Percentiles rank a stretch among this genome's conserved stretches.
Conservation (phyloP, 2,797 vertebrate species). For the Molossus alvarezi region DNA sequence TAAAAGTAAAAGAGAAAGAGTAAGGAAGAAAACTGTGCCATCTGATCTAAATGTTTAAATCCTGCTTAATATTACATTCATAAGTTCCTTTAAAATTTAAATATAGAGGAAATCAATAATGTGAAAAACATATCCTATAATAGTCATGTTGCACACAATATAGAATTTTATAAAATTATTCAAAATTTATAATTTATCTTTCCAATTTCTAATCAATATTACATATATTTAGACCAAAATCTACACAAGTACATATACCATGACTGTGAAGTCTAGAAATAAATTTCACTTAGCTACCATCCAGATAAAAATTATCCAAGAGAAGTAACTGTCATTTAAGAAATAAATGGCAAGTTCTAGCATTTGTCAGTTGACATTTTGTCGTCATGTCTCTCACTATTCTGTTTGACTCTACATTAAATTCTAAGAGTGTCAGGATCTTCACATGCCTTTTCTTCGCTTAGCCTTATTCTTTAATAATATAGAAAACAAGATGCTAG, state of each 20-base stretch:
- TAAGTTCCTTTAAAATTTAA: not conserved
- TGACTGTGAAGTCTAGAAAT: not conserved
- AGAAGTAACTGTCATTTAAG: not conserved
- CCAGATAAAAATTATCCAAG: not conserved
- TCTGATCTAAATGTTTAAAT: not conserved
- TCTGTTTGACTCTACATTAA: conserved; percentile 79
- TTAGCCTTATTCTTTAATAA: conserved; percentile 85
- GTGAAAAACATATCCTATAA: not conserved
- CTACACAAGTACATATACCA: not conserved
- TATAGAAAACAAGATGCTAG: conserved; percentile 79
- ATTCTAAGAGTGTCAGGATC: conserved; percentile 74
- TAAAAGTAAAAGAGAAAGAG: not conserved
- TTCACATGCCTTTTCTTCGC: conserved; percentile 80
- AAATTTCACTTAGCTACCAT: not conserved
- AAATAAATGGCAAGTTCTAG: conserved; percentile 22
- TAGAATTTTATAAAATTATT: not conserved
- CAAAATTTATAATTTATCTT: not conserved
- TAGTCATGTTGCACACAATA: not conserved
- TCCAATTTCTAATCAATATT: not conserved
- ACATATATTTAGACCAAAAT: not conserved
- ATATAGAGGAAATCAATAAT: not conserved
- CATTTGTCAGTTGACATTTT: conserved; percentile 40
- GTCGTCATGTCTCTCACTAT: conserved; percentile 60
- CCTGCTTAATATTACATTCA: not conserved
- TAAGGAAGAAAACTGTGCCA: not conserved